These are phyloP conservation scores for Macropus fuliginosus DNA, from an alignment of 2,797 vertebrate species.

Conservation along the genomic window DNA sequence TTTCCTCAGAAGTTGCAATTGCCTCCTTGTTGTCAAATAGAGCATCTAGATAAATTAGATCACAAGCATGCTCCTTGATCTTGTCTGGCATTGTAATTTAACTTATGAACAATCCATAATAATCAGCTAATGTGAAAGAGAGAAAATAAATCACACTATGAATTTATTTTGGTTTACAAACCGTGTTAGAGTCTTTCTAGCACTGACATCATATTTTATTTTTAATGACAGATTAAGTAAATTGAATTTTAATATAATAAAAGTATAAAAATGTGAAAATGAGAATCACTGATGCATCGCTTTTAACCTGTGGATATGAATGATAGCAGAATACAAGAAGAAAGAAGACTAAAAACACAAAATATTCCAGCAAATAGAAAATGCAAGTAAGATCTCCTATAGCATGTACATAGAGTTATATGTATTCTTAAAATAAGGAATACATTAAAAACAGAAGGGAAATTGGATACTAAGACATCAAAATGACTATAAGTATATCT, in stretches of 20 bases:
- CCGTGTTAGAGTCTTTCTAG: slow-evolving; percentile 35
- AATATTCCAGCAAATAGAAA: background rate
- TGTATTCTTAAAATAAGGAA: too few species aligned
- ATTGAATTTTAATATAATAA: background rate
- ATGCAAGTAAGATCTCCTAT: background rate
- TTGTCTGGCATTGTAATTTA: slow-evolving; percentile 51
- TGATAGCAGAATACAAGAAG: background rate
- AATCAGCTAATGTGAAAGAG: slow-evolving; percentile 24
- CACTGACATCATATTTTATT: slow-evolving; percentile 32
- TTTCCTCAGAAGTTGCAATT: slow-evolving; percentile 39
- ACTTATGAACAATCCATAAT: slow-evolving; percentile 50
- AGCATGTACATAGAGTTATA: background rate
- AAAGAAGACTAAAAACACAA: background rate
- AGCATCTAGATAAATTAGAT: slow-evolving; percentile 48
- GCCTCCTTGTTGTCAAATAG: slow-evolving; percentile 57
- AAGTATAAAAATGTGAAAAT: slow-evolving; percentile 35
- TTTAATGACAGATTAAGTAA: slow-evolving; percentile 38
- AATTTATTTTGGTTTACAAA: slow-evolving; percentile 52
- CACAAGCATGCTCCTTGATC: slow-evolving; percentile 9
- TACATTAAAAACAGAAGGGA: too few species aligned
- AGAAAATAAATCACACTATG: slow-evolving; percentile 35
- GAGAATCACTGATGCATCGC: background rate
- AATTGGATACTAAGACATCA: too few species aligned
- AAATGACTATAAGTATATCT: too few species aligned
- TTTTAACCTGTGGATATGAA: background rate